Base-by-base conservation (phyloP, 2,888 invertebrate genomes). In the Coleophora deauratella region DNA sequence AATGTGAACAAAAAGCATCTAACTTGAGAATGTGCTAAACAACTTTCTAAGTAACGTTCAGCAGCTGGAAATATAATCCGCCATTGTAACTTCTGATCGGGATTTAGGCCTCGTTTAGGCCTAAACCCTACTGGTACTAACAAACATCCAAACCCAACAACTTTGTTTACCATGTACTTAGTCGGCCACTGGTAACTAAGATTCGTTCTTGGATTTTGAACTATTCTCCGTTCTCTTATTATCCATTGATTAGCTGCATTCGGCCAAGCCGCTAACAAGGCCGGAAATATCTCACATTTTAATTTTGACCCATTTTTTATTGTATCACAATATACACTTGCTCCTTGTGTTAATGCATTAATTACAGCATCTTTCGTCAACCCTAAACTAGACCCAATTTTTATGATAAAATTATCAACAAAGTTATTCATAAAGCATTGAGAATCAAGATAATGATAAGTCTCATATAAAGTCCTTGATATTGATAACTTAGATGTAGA, bases 11-110 rank as follows among this genome's bases (percentile, higher is more conserved):
- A 76, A 57, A 91, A 91, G 43, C 92, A 88, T 45, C 91, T 88
- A 35, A 91, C 88, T 57, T 95, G 95, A 0, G 91, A 87, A 59
- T 90, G 89, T 0, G 90, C 89, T 62, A 94, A 82, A 50, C 89
- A 89, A 11, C 90, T 90, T 63, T 94, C 92, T 49, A 95, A 74
- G 60, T 90, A 92, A 15, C 90, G 87, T 66, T 94, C 94, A 0
- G 92, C 93, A 41, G 90, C 89, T 0, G 93, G 93, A 61, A 94
- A 95, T 33, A 88, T 87, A 2, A 94, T 84, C 67, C 90, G 91
- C 95, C 95, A 95, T 66, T 95, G 93, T 13, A 93, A 72, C 44
- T 89, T 87, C 37, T 89, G 87, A 28, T 89, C 86, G 0, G 87
- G 77, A 64, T 91, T 92, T 12, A 72, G 66, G 2, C 88, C 87